Base-by-base conservation (phyloP, 2,797 vertebrate species). In the Lindbergichthys nudifrons region DNA sequence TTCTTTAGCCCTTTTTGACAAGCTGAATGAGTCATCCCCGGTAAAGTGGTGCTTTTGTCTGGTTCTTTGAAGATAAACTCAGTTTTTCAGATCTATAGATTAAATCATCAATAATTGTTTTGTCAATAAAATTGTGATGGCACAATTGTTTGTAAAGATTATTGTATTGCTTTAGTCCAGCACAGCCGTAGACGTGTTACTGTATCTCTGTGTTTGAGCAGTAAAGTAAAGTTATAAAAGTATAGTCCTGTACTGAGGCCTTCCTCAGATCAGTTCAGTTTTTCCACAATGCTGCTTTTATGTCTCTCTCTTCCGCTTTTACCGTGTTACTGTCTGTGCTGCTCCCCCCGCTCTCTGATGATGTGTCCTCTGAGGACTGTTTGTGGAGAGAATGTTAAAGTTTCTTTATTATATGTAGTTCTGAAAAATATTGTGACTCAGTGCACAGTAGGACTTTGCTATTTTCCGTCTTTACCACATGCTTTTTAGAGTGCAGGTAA, bases 281-380 rank as follows among this genome's bases (percentile, higher is more conserved):
- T 95, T 94, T 94, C 92, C 92, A 89, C 79, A 83, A 45, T 73
- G 73, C 82, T 79, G 63, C 85, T 77, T 80, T 74, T 78, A 48
- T 56, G 72, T 79, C 66, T 73, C 72, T 26, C 59, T 70, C 51
- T 65, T 58, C 62, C 61, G 47, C 51, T 75, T 60, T 41, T 41
- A 47, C 75, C 54, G 9, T 79, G 58, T 79, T 70, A 45, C 79
- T 68, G 75, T 79, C 72, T 83, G 47, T 69, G 61, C 64, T 41
- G 23, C 66, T 84, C 78, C 77, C 78, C 77, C 76, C 26, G 10
- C 83, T 82, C 53, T 77, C 72, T 81, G 79, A 67, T 73, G 77
- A 89, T 88, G 80, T 84, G 82, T 83, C 90, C 89, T 81, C 71
- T 65, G 90, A 88, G 91, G 59, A 77, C 78, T 87, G 84, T 91